phyloP scores from a whole-genome alignment of 2,797 vertebrate species.

The Sarcoramphus papa region DNA sequence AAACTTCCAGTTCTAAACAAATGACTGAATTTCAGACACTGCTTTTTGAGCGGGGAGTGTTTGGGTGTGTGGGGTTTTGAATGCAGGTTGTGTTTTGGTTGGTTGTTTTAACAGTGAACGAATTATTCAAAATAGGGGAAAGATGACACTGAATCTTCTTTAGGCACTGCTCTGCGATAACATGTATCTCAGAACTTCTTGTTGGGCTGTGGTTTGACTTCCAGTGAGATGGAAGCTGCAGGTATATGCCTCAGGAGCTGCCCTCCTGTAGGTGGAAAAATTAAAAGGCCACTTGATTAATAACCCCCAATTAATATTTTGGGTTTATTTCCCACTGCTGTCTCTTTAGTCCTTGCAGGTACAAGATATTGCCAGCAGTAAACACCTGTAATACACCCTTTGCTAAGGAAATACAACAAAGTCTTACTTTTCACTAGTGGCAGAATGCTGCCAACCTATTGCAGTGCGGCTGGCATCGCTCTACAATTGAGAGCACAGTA shows the following conservation, averaged over 20 bases:
- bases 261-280: neutral
- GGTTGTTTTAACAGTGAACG: neutral
- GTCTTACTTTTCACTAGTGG: neutral
- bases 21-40: neutral
- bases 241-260: neutral
- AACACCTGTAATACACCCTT: neutral
- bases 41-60: neutral
- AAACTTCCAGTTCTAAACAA: neutral
- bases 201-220: neutral
- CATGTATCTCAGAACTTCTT: neutral
- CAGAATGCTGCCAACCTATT: neutral
- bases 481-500: neutral
- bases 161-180: neutral
- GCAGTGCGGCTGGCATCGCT: neutral
- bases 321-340: neutral
- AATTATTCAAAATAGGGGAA: neutral
- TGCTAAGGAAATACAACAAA: neutral
- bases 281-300: neutral
- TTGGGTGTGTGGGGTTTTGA: neutral
- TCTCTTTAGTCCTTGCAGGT: neutral
- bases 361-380: neutral
- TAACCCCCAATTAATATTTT: neutral
- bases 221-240: neutral
- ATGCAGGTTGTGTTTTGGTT: neutral
- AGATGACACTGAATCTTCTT: neutral